Evolutionary conservation across 2,888 invertebrate genomes (phyloP).

Genomic region (Camponotus fellah): DNA sequence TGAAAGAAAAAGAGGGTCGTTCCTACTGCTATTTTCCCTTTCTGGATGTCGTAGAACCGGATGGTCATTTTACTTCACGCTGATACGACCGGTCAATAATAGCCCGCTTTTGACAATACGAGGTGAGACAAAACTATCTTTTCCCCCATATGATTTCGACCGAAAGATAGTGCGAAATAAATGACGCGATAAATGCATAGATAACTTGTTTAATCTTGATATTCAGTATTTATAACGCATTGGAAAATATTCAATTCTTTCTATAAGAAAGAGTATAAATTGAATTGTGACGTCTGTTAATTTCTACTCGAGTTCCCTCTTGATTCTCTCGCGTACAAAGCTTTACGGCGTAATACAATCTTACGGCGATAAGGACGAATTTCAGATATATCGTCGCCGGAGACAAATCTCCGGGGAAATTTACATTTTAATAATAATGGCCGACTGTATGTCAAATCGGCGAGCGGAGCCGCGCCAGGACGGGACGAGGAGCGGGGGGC

Average conservation of each 20-base stretch:
- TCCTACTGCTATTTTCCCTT: constrained; percentile 62
- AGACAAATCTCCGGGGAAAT: constrained; percentile 69
- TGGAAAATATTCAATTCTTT: neutral
- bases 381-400: constrained; percentile 39
- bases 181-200: constrained; percentile 33
- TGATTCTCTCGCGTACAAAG: constrained; percentile 12
- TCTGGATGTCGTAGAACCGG: constrained; percentile 56
- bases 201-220: constrained; percentile 10
- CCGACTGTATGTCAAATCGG: constrained; percentile 49
- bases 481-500: constrained; percentile 31
- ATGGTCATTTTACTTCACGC: constrained; percentile 68
- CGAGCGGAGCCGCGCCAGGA: constrained; percentile 35
- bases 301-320: constrained; percentile 4
- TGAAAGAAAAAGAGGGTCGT: constrained; percentile 69
- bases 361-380: constrained; percentile 38
- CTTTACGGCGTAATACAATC: constrained; percentile 16
- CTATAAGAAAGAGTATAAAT: neutral
- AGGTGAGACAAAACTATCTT: neutral
- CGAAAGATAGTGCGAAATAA: constrained; percentile 22
- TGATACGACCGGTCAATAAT: constrained; percentile 58
- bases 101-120: constrained; percentile 52
- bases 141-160: neutral
- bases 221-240: neutral
- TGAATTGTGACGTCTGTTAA: constrained; percentile 6
- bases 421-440: constrained; percentile 77